Conservation (phyloP, 2,797 vertebrate genomes). For the Sparus aurata region DNA sequence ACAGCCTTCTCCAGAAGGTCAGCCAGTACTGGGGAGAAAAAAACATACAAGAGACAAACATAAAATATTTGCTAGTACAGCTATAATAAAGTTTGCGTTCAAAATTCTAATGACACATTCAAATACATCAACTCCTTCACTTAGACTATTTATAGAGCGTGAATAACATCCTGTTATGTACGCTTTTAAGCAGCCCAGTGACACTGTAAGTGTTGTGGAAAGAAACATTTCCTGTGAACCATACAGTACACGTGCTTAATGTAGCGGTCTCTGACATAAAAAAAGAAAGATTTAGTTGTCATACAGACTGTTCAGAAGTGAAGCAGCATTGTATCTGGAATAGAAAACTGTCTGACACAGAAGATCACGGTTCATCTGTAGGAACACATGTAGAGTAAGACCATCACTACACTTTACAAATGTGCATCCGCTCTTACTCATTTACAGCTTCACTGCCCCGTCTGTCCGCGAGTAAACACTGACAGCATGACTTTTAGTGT, state of each 20-base stretch:
- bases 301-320: conserved; percentile 9
- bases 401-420: conserved; percentile 1
- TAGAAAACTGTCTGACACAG: not conserved
- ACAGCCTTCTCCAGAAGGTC: conserved; percentile 92
- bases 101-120: conserved; percentile 19
- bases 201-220: conserved; percentile 1
- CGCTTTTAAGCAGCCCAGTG: not conserved
- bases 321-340: conserved; percentile 9
- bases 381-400: not conserved
- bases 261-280: conserved; percentile 1
- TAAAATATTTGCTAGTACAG: not conserved
- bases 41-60: not conserved
- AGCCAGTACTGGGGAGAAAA: conserved; percentile 86
- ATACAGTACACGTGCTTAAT: conserved; percentile 6
- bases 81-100: conserved; percentile 6
- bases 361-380: conserved; percentile 1
- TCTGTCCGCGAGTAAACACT: conserved; percentile 20
- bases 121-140: conserved; percentile 2
- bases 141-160: conserved; percentile 18
- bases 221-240: conserved; percentile 6
- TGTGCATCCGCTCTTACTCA: not conserved
- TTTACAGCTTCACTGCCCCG: conserved; percentile 25
- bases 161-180: not conserved
- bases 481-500: conserved; percentile 25
- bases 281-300: not conserved